Base-by-base conservation (phyloP, 2,888 invertebrate species). In the Yponomeuta malinellus region DNA sequence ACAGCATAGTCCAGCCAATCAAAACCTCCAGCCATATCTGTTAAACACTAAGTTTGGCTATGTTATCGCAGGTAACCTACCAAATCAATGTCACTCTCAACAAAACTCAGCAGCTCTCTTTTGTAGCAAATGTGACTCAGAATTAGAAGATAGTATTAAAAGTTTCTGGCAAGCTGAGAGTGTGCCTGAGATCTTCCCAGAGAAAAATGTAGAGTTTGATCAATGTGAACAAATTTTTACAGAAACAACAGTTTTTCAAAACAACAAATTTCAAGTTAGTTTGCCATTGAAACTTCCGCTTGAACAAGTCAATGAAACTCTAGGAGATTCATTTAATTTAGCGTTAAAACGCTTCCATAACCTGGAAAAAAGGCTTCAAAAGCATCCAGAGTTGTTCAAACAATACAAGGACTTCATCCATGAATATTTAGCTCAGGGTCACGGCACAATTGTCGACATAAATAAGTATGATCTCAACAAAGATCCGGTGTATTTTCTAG, bases 291-390 rank as follows among this genome's bases (percentile, higher is more conserved):
- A 75, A 64, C n/a, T 73, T 43, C 71, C 73, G 2, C 37, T 71
- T 74, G 63, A 71, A 15, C 33, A n/a, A 3, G 37, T 68, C 10
- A 37, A 68, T 68, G 33, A 67, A 37, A 37, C 33, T 48, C 29
- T 71, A 23, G 76, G 75, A 6, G 68, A 76, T 31, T 75, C 75
- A 15, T 75, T 75, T 68, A 3, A 74, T 29, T 69, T 73, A 9
- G 75, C 76, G 2, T 31, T 72, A 2, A 70, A 73, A n/a, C 71
- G 74, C 15, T 77, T 75, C 72, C 9, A 70, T 4, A 75, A 71
- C 67, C 59, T 76, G 33, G 74, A 77, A 68, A 74, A 73, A 70
- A 72, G 69, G 43, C 48, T 73, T 9, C 65, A 73, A 43, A 69
- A 68, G 71, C 59, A 71, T 71, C 59, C 67, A 5, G 15, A 63